A percentile compares a stretch with the other conserved stretches of the same genome.
Evolutionary conservation across 1,140 invertebrate genomes (phyloP).

Genomic region (Orchestia grillus): DNA sequence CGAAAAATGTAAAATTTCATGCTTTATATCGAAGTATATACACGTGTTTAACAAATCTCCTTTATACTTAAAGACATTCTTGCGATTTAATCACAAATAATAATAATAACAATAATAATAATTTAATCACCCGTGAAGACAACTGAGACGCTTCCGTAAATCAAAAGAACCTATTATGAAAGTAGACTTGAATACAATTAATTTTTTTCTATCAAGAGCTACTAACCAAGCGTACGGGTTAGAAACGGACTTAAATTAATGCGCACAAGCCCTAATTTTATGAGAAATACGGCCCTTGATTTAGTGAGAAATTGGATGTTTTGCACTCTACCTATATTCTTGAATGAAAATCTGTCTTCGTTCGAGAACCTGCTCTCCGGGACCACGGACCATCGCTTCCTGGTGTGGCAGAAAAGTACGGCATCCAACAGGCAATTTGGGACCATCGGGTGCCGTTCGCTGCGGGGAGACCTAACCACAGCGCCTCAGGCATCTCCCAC

Average conservation of each 20-base stretch:
- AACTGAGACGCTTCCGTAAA: too few relatives aligned
- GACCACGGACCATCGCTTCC: neutral
- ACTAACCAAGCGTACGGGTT: neutral
- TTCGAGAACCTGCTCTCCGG: neutral
- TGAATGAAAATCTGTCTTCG: neutral
- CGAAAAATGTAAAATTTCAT: neutral
- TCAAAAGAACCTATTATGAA: neutral
- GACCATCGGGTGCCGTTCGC: too few relatives aligned
- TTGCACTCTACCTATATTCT: neutral
- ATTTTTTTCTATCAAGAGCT: neutral
- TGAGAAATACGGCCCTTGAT: neutral
- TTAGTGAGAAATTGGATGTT: too few relatives aligned
- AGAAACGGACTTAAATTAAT: neutral
- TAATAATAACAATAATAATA: too few relatives aligned
- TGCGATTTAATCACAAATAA: too few relatives aligned
- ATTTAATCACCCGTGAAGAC: too few relatives aligned
- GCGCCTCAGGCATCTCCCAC: neutral
- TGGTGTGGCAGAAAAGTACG: neutral
- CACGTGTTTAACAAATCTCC: neutral
- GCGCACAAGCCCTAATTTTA: neutral
- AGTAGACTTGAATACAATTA: neutral
- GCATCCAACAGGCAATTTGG: neutral
- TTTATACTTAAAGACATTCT: too few relatives aligned
- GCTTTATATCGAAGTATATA: neutral
- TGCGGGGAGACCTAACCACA: neutral